Evolutionary conservation across 2,113 vertebrate species (phyloP).

Genomic region (Indicator indicator): DNA sequence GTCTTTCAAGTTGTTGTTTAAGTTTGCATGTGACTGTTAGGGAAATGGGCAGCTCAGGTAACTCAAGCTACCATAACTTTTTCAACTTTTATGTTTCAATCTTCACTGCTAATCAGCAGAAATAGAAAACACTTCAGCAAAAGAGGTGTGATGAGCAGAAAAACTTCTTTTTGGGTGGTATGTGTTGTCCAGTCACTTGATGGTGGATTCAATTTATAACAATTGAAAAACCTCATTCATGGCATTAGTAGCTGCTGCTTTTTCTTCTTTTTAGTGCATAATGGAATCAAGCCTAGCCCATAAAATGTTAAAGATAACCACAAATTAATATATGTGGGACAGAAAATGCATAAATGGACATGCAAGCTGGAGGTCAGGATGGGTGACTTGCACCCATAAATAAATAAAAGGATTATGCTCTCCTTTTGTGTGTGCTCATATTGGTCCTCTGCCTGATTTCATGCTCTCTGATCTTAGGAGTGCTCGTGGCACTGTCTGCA

Average conservation of each 20-base stretch:
- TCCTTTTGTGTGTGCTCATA: neutral
- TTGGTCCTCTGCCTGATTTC: neutral
- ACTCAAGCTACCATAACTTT: neutral
- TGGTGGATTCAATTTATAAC: neutral
- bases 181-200: neutral
- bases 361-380: neutral
- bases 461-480: neutral
- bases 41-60: neutral
- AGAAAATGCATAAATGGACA: neutral
- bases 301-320: conserved; percentile 33
- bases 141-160: neutral
- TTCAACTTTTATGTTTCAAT: neutral
- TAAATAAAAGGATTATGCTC: conserved; percentile 12
- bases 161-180: neutral
- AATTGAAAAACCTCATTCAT: neutral
- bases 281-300: neutral
- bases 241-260: neutral
- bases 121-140: neutral
- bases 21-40: neutral
- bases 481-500: neutral
- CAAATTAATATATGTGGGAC: neutral
- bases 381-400: neutral
- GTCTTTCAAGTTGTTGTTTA: neutral
- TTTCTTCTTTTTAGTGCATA: neutral
- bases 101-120: neutral